Percentiles rank a stretch among this genome's conserved stretches.
Conservation (phyloP, 2,888 invertebrate genomes). For the Sturmia bella region DNA sequence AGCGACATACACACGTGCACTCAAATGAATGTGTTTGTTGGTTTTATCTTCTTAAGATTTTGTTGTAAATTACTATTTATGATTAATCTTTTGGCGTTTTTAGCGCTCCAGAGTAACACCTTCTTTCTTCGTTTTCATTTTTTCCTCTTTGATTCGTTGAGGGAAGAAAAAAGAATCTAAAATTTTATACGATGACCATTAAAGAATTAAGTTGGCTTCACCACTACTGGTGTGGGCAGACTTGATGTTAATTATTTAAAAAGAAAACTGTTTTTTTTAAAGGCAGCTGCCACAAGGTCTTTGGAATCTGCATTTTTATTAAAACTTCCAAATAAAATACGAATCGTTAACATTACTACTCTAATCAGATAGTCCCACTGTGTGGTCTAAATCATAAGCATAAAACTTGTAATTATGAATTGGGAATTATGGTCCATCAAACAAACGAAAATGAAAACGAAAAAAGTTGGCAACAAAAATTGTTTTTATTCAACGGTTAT, state of each 20-base stretch:
- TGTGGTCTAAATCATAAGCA: too few relatives aligned
- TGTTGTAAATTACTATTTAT: conserved; percentile 71
- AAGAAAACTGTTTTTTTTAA: neutral
- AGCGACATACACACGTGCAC: too few relatives aligned
- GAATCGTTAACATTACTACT: too few relatives aligned
- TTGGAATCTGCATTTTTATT: too few relatives aligned
- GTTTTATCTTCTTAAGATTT: conserved; percentile 41
- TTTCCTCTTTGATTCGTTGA: conserved; percentile 30
- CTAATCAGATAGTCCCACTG: too few relatives aligned
- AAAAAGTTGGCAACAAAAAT: too few relatives aligned
- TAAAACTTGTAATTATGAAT: too few relatives aligned
- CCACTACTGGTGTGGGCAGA: conserved; percentile 1
- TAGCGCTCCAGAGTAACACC: conserved; percentile 60
- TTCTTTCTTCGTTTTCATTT: conserved; percentile 26
- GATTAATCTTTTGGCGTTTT: conserved; percentile 71
- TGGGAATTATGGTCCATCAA: too few relatives aligned
- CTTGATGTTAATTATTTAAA: neutral
- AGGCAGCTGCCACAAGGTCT: too few relatives aligned
- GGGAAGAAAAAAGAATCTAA: conserved; percentile 9
- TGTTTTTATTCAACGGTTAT: too few relatives aligned
- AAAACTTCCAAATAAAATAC: too few relatives aligned
- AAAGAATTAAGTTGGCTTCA: conserved; percentile 41
- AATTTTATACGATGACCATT: conserved; percentile 47
- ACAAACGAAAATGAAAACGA: too few relatives aligned
- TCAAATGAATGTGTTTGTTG: neutral